phyloP scores from a whole-genome alignment of 30 jellyfish, hydroid and myxozoan genomes.

The Morbakka virulenta region DNA sequence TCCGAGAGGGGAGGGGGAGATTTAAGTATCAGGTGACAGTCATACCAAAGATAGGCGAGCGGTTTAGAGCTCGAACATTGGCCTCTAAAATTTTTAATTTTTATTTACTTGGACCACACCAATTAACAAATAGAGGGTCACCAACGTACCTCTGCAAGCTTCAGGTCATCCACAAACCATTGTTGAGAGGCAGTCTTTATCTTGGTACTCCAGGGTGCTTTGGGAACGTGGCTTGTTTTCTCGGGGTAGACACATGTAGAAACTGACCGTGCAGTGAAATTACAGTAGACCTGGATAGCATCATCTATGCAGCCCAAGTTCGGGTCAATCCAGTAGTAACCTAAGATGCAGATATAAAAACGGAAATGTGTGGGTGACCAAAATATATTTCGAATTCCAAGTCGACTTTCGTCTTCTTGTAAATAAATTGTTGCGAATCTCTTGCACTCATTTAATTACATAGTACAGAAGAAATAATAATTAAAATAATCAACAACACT shows the following conservation, averaged over 20 bases:
- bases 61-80: too few relatives aligned
- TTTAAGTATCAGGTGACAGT: neutral
- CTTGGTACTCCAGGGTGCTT: slow-evolving; percentile 66
- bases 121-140: neutral
- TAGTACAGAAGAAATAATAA: too few relatives aligned
- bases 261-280: slow-evolving; percentile 60
- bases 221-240: slow-evolving; percentile 49
- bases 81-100: too few relatives aligned
- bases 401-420: too few relatives aligned
- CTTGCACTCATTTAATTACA: too few relatives aligned
- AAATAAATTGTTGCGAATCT: too few relatives aligned
- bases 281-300: slow-evolving; percentile 77
- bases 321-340: slow-evolving; percentile 85
- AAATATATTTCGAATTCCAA: too few relatives aligned
- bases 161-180: slow-evolving; percentile 91
- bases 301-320: slow-evolving; percentile 91
- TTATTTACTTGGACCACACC: too few relatives aligned
- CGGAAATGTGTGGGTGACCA: too few relatives aligned
- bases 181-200: slow-evolving; percentile 75
- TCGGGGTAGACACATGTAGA: slow-evolving; percentile 83
- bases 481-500: too few relatives aligned
- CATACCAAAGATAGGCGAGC: too few relatives aligned
- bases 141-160: slow-evolving; percentile 65
- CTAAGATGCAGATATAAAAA: neutral
- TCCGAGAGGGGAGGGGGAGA: too few relatives aligned